Evolutionary conservation across 2,113 vertebrate genomes (phyloP), one percentile per base, ranked within the genome.

Genomic region (Litocranius walleri): DNA sequence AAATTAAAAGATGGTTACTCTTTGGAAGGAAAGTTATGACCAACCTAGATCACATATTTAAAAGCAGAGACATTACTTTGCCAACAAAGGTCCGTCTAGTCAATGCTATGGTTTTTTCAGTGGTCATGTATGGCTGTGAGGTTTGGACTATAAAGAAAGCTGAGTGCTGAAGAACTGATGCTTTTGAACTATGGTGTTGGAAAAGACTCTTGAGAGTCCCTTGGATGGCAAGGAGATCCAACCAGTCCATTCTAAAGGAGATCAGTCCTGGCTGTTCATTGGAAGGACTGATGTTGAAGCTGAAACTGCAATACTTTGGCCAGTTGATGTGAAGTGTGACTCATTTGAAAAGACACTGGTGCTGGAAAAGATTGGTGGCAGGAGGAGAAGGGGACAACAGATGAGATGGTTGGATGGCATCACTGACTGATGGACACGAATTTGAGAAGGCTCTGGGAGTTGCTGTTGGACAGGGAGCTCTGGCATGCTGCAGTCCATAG

Each of bases 351-450:
- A 71, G 64, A 71, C n/a, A 4, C 1, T 71, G 64, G 21, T 71
- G 17, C n/a, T 71, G n/a, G n/a, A 11, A 71, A 21, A 11, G n/a
- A 71, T 21, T 36, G 9, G 2, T 3, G 64, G 64, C 0, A 0
- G 9, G 9, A 67, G 33, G 17, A 36, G n/a, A 71, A 36, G 17
- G 4, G 1, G 2, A 71, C 16, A 16, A n/a, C 3, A 9, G 9
- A 71, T 71, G 64, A 71, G n/a, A 71, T 71, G 17, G n/a, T 11
- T 71, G n/a, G 64, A 71, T 71, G 17, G n/a, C 8, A 71, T 36
- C 64, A 21, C n/a, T 0, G 9, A 71, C 9, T 71, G n/a, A 71
- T 71, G n/a, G 64, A 36, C n/a, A 36, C 5, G n/a, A 36, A 16
- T 21, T 71, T 36, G n/a, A 19, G 62, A n/a, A n/a, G 29, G 29